Evolutionary conservation across 2,888 invertebrate genomes (phyloP).

Genomic region (Silvanus unidentatus): DNA sequence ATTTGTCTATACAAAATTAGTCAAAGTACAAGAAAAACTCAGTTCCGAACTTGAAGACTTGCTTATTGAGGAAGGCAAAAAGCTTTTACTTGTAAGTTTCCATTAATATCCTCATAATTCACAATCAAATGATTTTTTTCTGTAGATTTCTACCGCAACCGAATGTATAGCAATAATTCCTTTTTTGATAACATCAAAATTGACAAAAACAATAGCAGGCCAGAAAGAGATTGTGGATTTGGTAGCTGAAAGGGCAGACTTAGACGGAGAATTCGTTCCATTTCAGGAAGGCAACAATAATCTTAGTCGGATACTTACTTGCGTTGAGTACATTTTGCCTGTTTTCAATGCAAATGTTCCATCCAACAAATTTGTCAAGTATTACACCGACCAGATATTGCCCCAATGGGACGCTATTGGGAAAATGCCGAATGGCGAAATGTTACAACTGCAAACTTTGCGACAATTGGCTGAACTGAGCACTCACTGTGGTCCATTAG

Average conservation of each 20-base stretch:
- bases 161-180: conserved; percentile 89
- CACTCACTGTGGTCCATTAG: conserved; percentile 68
- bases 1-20: conserved; percentile 65
- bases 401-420: conserved; percentile 66
- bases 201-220: conserved; percentile 75
- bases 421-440: conserved; percentile 54
- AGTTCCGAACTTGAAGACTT: conserved; percentile 78
- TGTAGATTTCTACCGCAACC: conserved; percentile 79
- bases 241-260: conserved; percentile 79
- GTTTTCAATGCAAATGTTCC: conserved; percentile 82
- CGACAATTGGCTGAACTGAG: conserved; percentile 84
- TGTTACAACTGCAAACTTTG: conserved; percentile 70
- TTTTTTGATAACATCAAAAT: conserved; percentile 72
- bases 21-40: conserved; percentile 64
- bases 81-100: conserved; percentile 64
- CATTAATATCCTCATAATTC: too few species aligned
- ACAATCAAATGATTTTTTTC: too few species aligned
- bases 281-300: conserved; percentile 59
- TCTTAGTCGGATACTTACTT: conserved; percentile 74
- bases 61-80: conserved; percentile 69
- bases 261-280: conserved; percentile 58
- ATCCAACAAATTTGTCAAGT: conserved; percentile 76
- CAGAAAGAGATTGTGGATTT: conserved; percentile 83
- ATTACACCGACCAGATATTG: conserved; percentile 79
- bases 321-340: conserved; percentile 78